Evolutionary conservation across 2,888 invertebrate species (phyloP), one percentile per base, ranked within the genome.

Genomic region (Phymatocera aterrima): DNA sequence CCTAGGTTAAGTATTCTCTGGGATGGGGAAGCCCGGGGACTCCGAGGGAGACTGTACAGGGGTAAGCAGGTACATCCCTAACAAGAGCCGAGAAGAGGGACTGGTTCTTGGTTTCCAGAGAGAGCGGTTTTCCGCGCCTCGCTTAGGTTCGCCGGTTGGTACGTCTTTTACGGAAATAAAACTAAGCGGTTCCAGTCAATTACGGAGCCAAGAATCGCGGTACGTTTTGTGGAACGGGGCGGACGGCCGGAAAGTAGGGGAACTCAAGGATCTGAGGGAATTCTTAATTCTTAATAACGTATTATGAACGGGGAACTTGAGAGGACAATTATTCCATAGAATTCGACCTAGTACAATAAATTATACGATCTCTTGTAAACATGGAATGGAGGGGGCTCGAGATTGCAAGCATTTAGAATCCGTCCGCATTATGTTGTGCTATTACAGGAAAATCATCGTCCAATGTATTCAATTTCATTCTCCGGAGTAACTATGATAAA

Each of bases 161-260:
- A 18, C n/a, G 43, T 51, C 3, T 72, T 72, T 51, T 51, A 51
- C 34, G 31, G 79, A 84, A 87, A 87, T 85, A 87, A 84, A 85
- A 84, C 85, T 81, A 83, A 86, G 85, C 87, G 85, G 84, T 87
- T 86, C 85, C 84, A 86, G 88, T 87, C 88, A 87, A 87, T 87
- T 87, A 87, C 86, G 84, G 80, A 79, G 79, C 79, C 83, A 82
- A 82, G 81, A 70, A 46, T 43, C 68, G 68, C 5, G 43, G 46
- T 28, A 28, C 21, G 64, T 24, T 6, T 8, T 15, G 15, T n/a
- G 6, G 37, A 18, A 15, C 10, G 18, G 40, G 37, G 37, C 15
- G 34, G 28, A 21, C 18, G 65, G 21, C 37, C 37, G 65, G 8
- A 2, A 2, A 1, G 18, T 10, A 10, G 24, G 15, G 31, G 15